A percentile compares a stretch with the other conserved stretches of the same genome.
Conservation (phyloP, 2,797 vertebrate genomes). For the Rhadinocentrus ornatus region DNA sequence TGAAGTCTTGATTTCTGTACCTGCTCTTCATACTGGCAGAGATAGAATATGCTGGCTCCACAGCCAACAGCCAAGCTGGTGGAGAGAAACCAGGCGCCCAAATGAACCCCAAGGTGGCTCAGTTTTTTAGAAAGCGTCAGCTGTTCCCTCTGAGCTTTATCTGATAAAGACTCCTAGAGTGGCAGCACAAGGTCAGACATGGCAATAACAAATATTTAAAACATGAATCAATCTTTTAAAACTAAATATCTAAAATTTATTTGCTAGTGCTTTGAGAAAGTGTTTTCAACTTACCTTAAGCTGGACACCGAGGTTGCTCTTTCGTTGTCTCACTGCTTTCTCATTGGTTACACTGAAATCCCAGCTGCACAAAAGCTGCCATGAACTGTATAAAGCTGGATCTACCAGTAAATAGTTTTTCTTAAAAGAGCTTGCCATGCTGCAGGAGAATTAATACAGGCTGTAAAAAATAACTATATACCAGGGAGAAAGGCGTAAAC, state of each 20-base stretch:
- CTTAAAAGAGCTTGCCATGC: constrained; percentile 90
- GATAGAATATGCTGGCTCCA: constrained; percentile 85
- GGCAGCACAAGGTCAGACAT: constrained; percentile 12
- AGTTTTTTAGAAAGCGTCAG: constrained; percentile 76
- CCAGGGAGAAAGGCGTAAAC: background rate
- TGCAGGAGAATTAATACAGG: constrained; percentile 63
- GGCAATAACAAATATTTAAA: background rate
- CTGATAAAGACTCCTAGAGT: constrained; percentile 88
- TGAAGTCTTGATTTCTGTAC: constrained; percentile 40
- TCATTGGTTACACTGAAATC: constrained; percentile 91
- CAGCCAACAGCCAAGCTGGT: constrained; percentile 80
- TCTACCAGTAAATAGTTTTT: constrained; percentile 84
- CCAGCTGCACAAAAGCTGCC: constrained; percentile 92
- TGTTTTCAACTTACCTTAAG: constrained; percentile 81
- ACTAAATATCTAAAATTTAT: background rate
- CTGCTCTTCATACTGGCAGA: constrained; percentile 73
- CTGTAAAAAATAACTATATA: background rate
- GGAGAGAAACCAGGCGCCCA: constrained; percentile 86
- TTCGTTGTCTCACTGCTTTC: constrained; percentile 87
- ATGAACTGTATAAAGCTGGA: constrained; percentile 77
- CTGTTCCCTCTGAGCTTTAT: constrained; percentile 71
- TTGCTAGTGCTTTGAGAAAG: background rate
- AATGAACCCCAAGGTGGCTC: constrained; percentile 68
- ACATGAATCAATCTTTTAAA: constrained; percentile 4
- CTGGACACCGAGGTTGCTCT: constrained; percentile 89